Evolutionary conservation across 2,888 invertebrate species (phyloP).

Genomic region (Philereme vetulata): DNA sequence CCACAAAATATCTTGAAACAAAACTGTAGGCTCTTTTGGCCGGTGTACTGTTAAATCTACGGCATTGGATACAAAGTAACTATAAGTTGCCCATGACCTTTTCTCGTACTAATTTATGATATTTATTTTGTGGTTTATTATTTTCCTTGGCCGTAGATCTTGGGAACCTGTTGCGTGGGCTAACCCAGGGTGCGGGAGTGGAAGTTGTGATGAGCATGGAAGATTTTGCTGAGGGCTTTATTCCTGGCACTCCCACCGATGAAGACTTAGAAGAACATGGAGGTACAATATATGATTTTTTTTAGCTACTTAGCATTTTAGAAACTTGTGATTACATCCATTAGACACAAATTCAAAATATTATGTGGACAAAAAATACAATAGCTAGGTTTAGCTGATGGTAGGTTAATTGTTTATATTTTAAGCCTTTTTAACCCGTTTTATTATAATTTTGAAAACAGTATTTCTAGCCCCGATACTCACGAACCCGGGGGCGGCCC

Average conservation of each 20-base stretch:
- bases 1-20: too few relatives aligned
- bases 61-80: too few relatives aligned
- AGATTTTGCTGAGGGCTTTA: constrained; percentile 8
- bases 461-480: constrained; percentile 21
- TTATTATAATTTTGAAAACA: constrained; percentile 12
- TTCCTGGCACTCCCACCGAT: constrained; percentile 5
- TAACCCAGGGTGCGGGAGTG: constrained; percentile 14
- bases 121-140: neutral
- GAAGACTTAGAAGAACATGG: constrained; percentile 8
- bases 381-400: neutral
- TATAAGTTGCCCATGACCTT: too few relatives aligned
- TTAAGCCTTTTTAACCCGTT: constrained; percentile 1
- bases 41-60: too few relatives aligned
- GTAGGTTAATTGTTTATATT: neutral
- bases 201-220: constrained; percentile 27
- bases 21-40: too few relatives aligned
- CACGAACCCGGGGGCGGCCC: constrained; percentile 2
- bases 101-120: too few relatives aligned
- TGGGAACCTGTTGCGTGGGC: constrained; percentile 16
- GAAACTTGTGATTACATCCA: too few relatives aligned
- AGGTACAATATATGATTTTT: constrained; percentile 3
- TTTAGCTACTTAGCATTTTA: too few relatives aligned
- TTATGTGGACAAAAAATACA: too few relatives aligned
- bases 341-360: too few relatives aligned
- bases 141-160: constrained; percentile 16